These are phyloP conservation scores for Diarsia mendica DNA, from an alignment of 2,888 invertebrate genomes.

Conservation along the genomic window DNA sequence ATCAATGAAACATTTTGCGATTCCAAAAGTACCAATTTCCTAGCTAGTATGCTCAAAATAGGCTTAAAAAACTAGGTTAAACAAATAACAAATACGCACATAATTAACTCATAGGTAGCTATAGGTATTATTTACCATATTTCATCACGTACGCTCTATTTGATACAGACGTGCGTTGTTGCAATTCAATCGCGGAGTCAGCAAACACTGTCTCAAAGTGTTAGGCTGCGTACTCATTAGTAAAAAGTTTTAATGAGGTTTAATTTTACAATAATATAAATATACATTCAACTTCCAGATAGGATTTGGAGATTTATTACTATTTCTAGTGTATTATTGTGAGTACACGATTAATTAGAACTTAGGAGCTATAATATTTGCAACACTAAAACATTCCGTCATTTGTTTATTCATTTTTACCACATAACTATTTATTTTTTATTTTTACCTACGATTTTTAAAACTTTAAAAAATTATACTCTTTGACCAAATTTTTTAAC, in stretches of 20 bases:
- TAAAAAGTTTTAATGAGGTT: neutral
- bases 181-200: slow-evolving; percentile 48
- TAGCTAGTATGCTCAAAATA: neutral
- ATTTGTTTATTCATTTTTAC: too few relatives aligned
- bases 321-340: too few relatives aligned
- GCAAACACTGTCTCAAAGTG: slow-evolving; percentile 4
- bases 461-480: too few relatives aligned
- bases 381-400: too few relatives aligned
- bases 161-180: slow-evolving; percentile 40
- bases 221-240: slow-evolving; percentile 26
- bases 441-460: too few relatives aligned
- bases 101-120: neutral
- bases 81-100: neutral
- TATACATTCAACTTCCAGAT: too few relatives aligned
- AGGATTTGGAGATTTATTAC: too few relatives aligned
- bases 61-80: slow-evolving; percentile 10
- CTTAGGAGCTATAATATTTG: too few relatives aligned
- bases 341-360: too few relatives aligned
- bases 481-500: too few relatives aligned
- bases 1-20: neutral
- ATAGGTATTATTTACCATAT: slow-evolving; percentile 45
- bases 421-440: too few relatives aligned
- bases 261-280: too few relatives aligned
- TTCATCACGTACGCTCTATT: slow-evolving; percentile 50
- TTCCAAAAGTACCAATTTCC: neutral